Evolutionary conservation across 2,113 vertebrate genomes (phyloP).

Genomic region (Nipponia nippon): DNA sequence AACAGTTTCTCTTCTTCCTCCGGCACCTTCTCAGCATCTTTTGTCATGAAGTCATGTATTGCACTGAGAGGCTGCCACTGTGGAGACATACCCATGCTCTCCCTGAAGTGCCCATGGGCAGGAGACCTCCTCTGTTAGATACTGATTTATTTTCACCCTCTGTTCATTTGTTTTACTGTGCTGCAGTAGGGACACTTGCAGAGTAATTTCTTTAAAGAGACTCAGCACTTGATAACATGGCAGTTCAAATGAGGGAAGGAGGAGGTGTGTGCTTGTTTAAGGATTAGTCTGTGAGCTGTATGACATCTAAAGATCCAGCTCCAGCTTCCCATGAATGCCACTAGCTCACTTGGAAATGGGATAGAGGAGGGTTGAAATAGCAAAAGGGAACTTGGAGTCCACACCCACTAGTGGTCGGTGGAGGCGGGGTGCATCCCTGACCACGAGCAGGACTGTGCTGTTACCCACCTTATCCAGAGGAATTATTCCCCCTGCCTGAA

Average conservation of each 20-base stretch:
- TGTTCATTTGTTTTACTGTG: not conserved
- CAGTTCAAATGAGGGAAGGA: not conserved
- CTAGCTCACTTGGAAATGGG: not conserved
- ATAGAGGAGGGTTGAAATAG: not conserved
- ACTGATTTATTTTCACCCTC: not conserved
- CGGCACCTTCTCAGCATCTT: not conserved
- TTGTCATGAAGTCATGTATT: not conserved
- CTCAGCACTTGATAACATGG: not conserved
- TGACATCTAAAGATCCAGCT: not conserved
- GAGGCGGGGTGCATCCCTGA: not conserved
- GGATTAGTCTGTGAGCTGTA: not conserved
- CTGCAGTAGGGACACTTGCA: not conserved
- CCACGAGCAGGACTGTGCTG: fast-evolving
- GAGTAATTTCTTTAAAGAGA: not conserved
- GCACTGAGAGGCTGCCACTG: not conserved
- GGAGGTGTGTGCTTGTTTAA: not conserved
- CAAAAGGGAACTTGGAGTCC: not conserved
- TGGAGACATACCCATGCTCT: not conserved
- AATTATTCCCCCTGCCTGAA: not conserved
- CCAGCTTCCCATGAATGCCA: not conserved
- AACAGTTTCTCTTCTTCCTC: not conserved
- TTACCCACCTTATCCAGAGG: not conserved
- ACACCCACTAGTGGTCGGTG: fast-evolving
- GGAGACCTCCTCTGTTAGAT: not conserved
- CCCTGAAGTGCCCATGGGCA: not conserved